Percentiles rank a stretch among this genome's conserved stretches.
phyloP scores from a whole-genome alignment of 2,888 invertebrate genomes.

The Orthonychiurus folsomi region DNA sequence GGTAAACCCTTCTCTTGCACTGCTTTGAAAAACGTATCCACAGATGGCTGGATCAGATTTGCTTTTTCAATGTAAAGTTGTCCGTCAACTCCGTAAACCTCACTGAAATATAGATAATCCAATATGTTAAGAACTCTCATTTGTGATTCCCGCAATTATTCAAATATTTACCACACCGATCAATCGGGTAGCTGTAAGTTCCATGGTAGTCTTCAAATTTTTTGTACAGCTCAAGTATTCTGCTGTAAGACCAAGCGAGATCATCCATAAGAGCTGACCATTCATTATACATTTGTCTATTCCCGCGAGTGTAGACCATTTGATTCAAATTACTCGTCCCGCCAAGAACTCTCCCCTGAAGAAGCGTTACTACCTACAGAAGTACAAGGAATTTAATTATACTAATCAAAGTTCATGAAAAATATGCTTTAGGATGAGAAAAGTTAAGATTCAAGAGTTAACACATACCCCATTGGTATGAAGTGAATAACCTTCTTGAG shows the following conservation, averaged over 20 bases:
- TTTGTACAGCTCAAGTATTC: neutral
- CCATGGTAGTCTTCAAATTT: conserved; percentile 1
- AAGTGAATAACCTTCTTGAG: neutral
- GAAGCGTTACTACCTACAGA: neutral
- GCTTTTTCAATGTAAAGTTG: neutral
- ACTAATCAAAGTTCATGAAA: too few species aligned
- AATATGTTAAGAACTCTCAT: neutral
- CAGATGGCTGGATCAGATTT: conserved; percentile 1
- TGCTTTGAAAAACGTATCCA: neutral
- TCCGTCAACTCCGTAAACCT: neutral
- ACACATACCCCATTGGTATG: neutral
- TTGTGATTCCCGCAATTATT: neutral
- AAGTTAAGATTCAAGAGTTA: neutral
- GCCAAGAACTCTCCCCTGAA: neutral
- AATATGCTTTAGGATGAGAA: neutral
- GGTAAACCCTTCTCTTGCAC: neutral
- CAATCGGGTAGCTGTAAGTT: too few species aligned
- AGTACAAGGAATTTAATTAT: neutral
- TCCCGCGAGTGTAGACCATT: neutral
- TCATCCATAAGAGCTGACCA: neutral
- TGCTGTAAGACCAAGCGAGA: neutral
- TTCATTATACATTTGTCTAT: neutral
- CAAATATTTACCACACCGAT: too few species aligned
- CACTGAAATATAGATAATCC: neutral
- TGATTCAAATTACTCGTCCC: neutral